Base-by-base conservation (phyloP, 2,888 invertebrate species). In the Habroteleia sp. region DNA sequence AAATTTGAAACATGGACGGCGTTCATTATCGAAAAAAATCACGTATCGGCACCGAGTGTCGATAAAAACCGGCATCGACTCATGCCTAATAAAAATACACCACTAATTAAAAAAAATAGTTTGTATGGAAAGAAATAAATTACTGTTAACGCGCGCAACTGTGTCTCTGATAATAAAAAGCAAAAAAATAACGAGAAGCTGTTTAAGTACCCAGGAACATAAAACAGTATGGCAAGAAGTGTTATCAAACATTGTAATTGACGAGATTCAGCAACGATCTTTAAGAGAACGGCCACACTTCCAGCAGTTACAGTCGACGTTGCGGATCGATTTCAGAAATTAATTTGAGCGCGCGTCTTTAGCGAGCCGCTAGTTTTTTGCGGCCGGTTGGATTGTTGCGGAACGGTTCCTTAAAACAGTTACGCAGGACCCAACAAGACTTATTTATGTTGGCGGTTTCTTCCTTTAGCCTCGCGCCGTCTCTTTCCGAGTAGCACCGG, bases 401-500 rank as follows among this genome's bases (percentile, higher is more conserved):
- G 66, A 60, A 66, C 52, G 50, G 58, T 73, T 65, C 65, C 72
- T 73, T 65, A 73, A 65, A 73, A 73, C 72, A 73, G 72, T 73
- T 73, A 73, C 58, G 65, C 58, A 31, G 8, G 42, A 11, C 42
- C 23, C 44, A 66, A 60, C 58, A 17, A 62, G 60, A 20, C 46
- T 66, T 74, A 66, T 74, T 74, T 74, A 74, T 74, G 73, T 73
- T 63, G 56, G 31, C 58, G 62, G 62, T 71, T 65, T 58, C 58
- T 37, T 58, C 50, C 54, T 60, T 66, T 66, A 46, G 66, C 65
- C 50, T 41, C 27, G 5, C 8, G 25, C n/a, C 33, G 39, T 66
- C 65, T 74, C 46, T 14, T 44, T 66, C 66, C 46, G 56, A 2
- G 6, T 46, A 20, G 13, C 41, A 16, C 20, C 10, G 20, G n/a